Evolutionary conservation across 2,797 vertebrate species (phyloP).

Genomic region (Chaetophractus vellerosus): DNA sequence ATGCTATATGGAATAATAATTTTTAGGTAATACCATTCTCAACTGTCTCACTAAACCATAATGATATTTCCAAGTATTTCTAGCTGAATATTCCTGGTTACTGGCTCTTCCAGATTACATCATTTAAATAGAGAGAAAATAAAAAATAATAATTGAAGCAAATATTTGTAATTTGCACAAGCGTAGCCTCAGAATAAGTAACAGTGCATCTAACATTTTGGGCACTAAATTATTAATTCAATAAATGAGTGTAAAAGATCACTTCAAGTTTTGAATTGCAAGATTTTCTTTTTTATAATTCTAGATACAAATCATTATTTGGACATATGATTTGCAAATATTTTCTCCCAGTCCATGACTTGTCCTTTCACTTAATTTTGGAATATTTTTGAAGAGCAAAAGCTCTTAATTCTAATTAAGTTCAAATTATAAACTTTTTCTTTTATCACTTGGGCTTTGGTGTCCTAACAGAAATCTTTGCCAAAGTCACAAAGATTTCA

Average conservation of each 20-base stretch:
- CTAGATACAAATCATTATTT: no score
- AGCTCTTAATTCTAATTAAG: no score
- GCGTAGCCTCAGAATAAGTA: not conserved
- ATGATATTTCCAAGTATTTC: not conserved
- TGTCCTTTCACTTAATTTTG: no score
- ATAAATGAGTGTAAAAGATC: not conserved
- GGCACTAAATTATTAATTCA: not conserved
- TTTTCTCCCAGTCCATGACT: no score
- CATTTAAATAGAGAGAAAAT: not conserved
- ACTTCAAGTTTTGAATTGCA: not conserved
- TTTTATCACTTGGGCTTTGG: no score
- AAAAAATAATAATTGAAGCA: not conserved
- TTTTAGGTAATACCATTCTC: not conserved
- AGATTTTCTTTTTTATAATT: no score
- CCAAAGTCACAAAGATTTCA: no score
- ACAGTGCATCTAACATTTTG: not conserved
- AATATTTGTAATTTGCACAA: not conserved
- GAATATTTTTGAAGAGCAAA: no score
- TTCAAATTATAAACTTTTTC: no score
- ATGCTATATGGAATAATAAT: not conserved
- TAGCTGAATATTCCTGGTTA: not conserved
- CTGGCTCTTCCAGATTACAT: not conserved
- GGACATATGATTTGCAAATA: no score
- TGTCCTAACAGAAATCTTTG: no score
- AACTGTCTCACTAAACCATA: no score